Conservation (phyloP, 2,113 vertebrate genomes). For the Ceratotherium simum region DNA sequence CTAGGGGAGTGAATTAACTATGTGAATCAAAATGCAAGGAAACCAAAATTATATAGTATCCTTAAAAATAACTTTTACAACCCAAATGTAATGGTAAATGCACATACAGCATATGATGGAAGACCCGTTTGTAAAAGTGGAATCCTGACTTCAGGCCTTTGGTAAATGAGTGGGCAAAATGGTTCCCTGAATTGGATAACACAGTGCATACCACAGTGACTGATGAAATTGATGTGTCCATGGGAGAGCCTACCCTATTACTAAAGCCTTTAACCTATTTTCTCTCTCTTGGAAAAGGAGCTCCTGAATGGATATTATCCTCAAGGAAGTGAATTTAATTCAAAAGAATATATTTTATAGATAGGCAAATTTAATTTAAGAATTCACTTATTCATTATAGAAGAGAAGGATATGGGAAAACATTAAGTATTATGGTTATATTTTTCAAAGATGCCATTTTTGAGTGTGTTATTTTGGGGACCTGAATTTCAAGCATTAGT, state of each 20-base stretch:
- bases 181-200: slow-evolving; percentile 84
- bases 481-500: not conserved
- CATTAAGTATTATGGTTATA: slow-evolving; percentile 12
- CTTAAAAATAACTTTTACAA: slow-evolving; percentile 69
- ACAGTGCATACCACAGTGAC: slow-evolving; percentile 78
- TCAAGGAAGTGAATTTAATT: slow-evolving; percentile 65
- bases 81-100: slow-evolving; percentile 47
- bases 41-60: not conserved
- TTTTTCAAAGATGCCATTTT: slow-evolving; percentile 58
- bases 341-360: slow-evolving; percentile 58
- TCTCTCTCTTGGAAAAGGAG: slow-evolving; percentile 61
- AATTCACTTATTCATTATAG: slow-evolving; percentile 32
- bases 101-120: slow-evolving; percentile 50
- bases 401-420: slow-evolving; percentile 31
- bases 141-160: slow-evolving; percentile 74
- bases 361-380: slow-evolving; percentile 66
- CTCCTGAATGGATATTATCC: slow-evolving; percentile 42
- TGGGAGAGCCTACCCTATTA: slow-evolving; percentile 64
- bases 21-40: slow-evolving; percentile 26
- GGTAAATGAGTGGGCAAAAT: slow-evolving; percentile 81
- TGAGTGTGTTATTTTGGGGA: not conserved
- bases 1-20: slow-evolving; percentile 1
- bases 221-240: slow-evolving; percentile 83
- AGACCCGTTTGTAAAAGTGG: slow-evolving; percentile 71
- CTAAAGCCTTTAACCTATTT: slow-evolving; percentile 78